phyloP scores from a whole-genome alignment of 2,113 vertebrate species.

The Salvator merianae region DNA sequence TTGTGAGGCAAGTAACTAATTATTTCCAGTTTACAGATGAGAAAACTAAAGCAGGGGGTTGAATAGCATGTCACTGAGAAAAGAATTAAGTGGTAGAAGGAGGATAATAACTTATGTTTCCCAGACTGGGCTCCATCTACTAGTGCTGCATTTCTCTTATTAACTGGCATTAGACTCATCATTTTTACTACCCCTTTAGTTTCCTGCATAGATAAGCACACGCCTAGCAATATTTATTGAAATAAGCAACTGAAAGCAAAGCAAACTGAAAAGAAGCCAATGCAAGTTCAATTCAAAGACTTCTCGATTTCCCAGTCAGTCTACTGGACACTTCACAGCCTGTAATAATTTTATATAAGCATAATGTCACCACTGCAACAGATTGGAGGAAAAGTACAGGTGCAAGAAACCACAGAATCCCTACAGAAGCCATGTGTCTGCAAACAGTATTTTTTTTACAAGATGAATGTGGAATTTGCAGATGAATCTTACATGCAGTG shows the following conservation, averaged over 20 bases:
- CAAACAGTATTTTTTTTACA: background rate
- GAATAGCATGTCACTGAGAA: accelerated
- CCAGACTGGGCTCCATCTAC: accelerated
- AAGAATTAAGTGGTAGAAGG: background rate
- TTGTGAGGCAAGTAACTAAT: constrained; percentile 7
- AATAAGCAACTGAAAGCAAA: constrained; percentile 25
- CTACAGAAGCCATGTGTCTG: background rate
- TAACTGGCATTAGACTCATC: background rate
- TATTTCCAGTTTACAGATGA: background rate
- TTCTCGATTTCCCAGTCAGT: background rate
- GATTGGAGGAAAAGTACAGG: constrained; percentile 24
- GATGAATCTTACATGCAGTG: accelerated
- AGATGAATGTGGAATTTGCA: background rate
- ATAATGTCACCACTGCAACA: background rate
- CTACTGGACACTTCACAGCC: background rate
- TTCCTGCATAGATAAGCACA: background rate
- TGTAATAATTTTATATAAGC: background rate
- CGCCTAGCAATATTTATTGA: constrained; percentile 7
- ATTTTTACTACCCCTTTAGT: background rate
- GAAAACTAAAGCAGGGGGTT: background rate
- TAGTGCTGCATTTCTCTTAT: background rate
- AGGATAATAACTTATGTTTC: background rate
- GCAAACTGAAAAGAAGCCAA: background rate
- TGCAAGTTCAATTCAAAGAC: background rate
- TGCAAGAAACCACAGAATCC: background rate